phyloP scores from a whole-genome alignment of 2,797 vertebrate genomes.

The Rousettus madagascariensis region DNA sequence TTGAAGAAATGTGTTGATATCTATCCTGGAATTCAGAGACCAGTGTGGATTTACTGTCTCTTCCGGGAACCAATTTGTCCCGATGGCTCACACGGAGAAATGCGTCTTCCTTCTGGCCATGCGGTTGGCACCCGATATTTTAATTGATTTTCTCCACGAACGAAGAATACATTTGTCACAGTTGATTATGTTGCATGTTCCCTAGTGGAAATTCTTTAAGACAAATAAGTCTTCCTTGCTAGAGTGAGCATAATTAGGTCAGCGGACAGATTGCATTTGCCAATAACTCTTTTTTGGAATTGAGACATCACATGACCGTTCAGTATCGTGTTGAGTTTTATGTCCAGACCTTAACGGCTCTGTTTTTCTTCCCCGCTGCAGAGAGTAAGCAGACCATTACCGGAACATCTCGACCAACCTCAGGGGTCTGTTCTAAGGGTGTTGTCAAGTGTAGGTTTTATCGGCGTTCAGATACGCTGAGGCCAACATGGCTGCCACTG shows the following conservation, averaged over 20 bases:
- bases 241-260: background rate
- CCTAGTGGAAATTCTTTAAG: background rate
- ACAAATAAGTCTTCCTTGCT: background rate
- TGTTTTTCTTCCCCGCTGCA: background rate
- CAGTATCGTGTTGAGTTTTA: background rate
- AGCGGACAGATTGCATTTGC: background rate
- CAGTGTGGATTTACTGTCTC: background rate
- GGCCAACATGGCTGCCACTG: background rate
- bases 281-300: background rate
- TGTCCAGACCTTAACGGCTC: fast-evolving
- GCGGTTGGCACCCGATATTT: background rate
- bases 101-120: background rate
- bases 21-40: background rate
- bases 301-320: background rate
- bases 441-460: too few species aligned
- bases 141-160: slow-evolving; percentile 52
- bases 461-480: background rate
- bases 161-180: slow-evolving; percentile 12
- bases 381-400: background rate
- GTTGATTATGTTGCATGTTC: background rate
- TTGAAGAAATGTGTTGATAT: background rate
- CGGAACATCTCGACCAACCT: background rate
- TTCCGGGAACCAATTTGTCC: background rate
- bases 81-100: background rate
- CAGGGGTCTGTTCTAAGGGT: background rate